phyloP scores from a whole-genome alignment of 2,797 vertebrate genomes.

The Urocyon cinereoargenteus region DNA sequence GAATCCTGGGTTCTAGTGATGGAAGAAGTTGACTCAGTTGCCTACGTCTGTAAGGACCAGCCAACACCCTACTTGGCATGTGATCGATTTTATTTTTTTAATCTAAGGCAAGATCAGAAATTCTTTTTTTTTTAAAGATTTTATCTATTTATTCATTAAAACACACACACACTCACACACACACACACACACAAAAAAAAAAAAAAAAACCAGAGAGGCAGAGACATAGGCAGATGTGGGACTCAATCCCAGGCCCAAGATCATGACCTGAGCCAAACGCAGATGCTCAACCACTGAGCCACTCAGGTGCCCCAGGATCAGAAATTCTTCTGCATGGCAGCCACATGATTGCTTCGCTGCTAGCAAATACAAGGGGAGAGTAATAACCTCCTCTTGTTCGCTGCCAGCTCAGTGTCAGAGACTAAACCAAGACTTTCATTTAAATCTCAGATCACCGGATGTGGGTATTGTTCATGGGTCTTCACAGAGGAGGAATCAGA shows the following conservation, averaged over 20 bases:
- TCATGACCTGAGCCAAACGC: too few relatives aligned
- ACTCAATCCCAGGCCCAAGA: too few relatives aligned
- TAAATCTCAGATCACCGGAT: neutral
- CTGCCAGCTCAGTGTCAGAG: neutral
- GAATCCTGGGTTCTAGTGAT: neutral
- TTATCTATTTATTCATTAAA: too few relatives aligned
- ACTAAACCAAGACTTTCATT: neutral
- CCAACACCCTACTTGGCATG: neutral
- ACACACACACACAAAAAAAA: too few relatives aligned
- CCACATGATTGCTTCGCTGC: neutral
- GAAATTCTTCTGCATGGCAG: neutral
- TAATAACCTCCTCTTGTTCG: neutral
- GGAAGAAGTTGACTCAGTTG: neutral
- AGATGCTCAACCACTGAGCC: too few relatives aligned
- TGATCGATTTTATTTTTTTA: neutral
- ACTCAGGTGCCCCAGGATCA: neutral
- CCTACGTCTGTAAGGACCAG: neutral
- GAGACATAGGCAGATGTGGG: too few relatives aligned
- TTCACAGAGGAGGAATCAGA: neutral
- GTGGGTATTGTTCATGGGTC: neutral
- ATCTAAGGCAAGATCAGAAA: neutral
- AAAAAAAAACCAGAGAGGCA: too few relatives aligned
- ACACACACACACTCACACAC: too few relatives aligned
- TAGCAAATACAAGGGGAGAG: neutral
- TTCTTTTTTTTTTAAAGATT: neutral